Conservation (phyloP, 2,888 invertebrate genomes). For the Aricia artaxerxes region DNA sequence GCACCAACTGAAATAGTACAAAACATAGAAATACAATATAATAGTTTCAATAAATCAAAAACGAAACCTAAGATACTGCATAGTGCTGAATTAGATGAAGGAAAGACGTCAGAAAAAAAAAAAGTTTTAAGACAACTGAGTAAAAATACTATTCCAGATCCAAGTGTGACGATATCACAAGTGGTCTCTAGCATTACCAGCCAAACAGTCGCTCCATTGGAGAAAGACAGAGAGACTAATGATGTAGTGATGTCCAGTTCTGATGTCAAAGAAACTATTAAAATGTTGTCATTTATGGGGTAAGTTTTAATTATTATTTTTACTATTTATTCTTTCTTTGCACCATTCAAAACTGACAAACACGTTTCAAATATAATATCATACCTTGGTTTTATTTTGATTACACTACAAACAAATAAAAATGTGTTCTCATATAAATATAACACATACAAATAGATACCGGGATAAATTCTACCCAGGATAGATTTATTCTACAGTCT, state of each 20-base stretch:
- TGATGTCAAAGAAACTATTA: slow-evolving; percentile 60
- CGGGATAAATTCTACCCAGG: no score
- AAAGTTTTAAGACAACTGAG: slow-evolving; percentile 26
- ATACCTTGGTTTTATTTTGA: no score
- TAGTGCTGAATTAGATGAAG: slow-evolving; percentile 48
- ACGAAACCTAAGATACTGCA: slow-evolving; percentile 45
- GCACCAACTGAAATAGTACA: slow-evolving; percentile 34
- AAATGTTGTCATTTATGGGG: slow-evolving; percentile 69
- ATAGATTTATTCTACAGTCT: no score
- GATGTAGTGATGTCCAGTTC: slow-evolving; percentile 44
- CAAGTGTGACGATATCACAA: slow-evolving; percentile 35
- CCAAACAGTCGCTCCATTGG: slow-evolving; percentile 47
- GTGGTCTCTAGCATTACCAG: slow-evolving; percentile 33
- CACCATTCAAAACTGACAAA: neutral
- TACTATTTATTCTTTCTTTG: neutral
- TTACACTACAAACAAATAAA: no score
- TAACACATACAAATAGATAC: no score
- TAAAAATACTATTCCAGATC: slow-evolving; percentile 21
- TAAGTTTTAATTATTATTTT: slow-evolving; percentile 47
- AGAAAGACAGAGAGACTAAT: slow-evolving; percentile 40
- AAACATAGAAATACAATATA: slow-evolving; percentile 37
- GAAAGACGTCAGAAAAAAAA: slow-evolving; percentile 16
- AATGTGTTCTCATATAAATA: no score
- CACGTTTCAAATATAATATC: no score
- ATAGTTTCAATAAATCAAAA: slow-evolving; percentile 35